Conservation (phyloP, 2,797 vertebrate genomes). For the Ciconia nigra region DNA sequence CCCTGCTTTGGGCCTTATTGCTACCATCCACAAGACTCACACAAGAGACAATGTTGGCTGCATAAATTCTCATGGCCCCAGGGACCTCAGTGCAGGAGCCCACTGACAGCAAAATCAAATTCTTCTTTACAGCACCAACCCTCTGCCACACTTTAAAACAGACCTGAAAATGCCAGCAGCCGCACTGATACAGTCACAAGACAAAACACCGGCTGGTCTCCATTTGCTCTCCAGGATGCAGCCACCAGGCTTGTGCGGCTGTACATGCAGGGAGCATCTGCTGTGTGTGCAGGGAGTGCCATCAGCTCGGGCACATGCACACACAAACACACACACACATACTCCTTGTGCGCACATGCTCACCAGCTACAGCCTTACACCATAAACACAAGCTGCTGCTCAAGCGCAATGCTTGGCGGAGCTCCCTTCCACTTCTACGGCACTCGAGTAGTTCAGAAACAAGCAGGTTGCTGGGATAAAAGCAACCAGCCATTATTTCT, state of each 20-base stretch:
- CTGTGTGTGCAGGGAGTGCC: neutral
- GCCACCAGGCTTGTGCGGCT: neutral
- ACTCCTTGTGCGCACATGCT: neutral
- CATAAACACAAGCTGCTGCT: constrained; percentile 56
- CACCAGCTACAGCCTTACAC: neutral
- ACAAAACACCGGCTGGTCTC: constrained; percentile 48
- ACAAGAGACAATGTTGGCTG: neutral
- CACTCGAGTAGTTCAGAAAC: neutral
- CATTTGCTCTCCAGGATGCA: neutral
- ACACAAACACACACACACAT: neutral
- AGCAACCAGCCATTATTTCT: neutral
- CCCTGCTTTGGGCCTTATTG: neutral
- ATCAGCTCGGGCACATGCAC: neutral
- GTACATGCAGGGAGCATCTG: constrained; percentile 15
- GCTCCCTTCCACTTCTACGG: neutral
- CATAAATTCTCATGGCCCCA: neutral
- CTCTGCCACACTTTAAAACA: neutral
- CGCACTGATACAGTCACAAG: neutral
- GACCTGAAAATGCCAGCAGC: neutral
- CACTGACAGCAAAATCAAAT: neutral
- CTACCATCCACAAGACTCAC: neutral
- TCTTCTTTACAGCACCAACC: neutral
- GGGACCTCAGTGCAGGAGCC: neutral
- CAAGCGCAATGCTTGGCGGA: neutral
- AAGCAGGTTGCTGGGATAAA: neutral